Base-by-base conservation (phyloP, 2,888 invertebrate genomes). In the Trissolcus japonicus region DNA sequence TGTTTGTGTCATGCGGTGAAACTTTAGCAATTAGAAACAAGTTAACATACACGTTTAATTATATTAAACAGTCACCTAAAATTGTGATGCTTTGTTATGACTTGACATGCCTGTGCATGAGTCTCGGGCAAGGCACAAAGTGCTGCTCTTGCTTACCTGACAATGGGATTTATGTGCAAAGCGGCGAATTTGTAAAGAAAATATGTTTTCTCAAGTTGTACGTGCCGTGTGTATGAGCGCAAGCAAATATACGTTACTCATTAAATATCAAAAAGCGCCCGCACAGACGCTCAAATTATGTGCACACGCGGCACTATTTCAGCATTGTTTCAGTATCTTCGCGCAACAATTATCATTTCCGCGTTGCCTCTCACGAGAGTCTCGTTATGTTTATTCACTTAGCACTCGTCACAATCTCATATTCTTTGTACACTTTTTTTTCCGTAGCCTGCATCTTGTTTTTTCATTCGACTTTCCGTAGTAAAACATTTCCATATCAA, bases 131-230 rank as follows among this genome's bases (percentile, higher is more conserved):
- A 35, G 11, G 19, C 54, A 51, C 46, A 53, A 63, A 63, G 63
- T 59, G 46, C 57, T 59, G 57, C 16, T 59, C 53, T 57, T 46
- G 59, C 53, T 59, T 55, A 48, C 51, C 63, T 50, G 63, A 63
- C 71, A 63, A 71, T 53, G 55, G 57, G 56, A 57, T 71, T 71
- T 71, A 59, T 59, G 63, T 14, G 43, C 17, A 62, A 62, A 71
- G 43, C 51, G 16, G 57, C 40, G 25, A 57, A 71, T 71, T 71
- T 48, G 29, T 59, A 63, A 63, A 71, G 57, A 71, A 61, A 62
- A 55, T 50, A 62, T 62, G 51, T 43, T 62, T 69, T 69, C 60
- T 68, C 53, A 14, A 55, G 46, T 55, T 61, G 17, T 43, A n/a
- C 46, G 14, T 6, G 21, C n/a, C 16, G 0, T 35, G 55, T 17